Evolutionary conservation across 2,888 invertebrate species (phyloP).

Genomic region (Nasonovia ribisnigri): DNA sequence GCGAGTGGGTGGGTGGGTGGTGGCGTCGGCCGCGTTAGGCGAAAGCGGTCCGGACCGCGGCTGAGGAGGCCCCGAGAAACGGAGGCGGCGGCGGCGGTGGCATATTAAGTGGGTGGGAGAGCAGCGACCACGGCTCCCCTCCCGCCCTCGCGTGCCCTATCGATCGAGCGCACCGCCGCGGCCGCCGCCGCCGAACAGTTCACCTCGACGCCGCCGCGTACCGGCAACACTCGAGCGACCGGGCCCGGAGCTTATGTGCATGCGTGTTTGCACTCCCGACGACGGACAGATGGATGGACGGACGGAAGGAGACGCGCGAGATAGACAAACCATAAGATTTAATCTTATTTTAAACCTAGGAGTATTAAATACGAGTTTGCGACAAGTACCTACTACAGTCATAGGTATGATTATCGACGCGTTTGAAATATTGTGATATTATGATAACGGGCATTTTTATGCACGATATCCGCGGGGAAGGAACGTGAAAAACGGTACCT

Average conservation of each 20-base stretch:
- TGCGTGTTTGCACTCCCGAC: background rate
- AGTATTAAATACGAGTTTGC: background rate
- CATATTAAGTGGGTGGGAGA: constrained; percentile 30
- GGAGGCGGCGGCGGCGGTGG: background rate
- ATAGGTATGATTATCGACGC: background rate
- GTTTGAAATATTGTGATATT: background rate
- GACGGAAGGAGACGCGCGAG: background rate
- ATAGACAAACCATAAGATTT: background rate
- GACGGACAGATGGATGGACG: background rate
- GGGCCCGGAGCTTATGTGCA: constrained; percentile 18
- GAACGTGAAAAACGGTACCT: background rate
- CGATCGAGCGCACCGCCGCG: constrained; percentile 34
- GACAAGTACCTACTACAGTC: background rate
- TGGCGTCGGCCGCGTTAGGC: background rate
- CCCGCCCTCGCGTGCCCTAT: constrained; percentile 47
- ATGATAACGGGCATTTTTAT: background rate
- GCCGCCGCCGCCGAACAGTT: constrained; percentile 10
- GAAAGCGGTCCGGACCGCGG: constrained; percentile 25
- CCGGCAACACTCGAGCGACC: constrained; percentile 40
- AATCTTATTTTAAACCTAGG: background rate
- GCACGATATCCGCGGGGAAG: background rate
- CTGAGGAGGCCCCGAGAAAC: constrained; percentile 30
- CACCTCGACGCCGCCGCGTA: background rate
- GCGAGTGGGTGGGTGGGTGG: background rate
- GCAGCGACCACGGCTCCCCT: background rate